Evolutionary conservation across 2,888 invertebrate genomes (phyloP), one percentile per base, ranked within the genome.

Genomic region (Chloroclystis v-ata): DNA sequence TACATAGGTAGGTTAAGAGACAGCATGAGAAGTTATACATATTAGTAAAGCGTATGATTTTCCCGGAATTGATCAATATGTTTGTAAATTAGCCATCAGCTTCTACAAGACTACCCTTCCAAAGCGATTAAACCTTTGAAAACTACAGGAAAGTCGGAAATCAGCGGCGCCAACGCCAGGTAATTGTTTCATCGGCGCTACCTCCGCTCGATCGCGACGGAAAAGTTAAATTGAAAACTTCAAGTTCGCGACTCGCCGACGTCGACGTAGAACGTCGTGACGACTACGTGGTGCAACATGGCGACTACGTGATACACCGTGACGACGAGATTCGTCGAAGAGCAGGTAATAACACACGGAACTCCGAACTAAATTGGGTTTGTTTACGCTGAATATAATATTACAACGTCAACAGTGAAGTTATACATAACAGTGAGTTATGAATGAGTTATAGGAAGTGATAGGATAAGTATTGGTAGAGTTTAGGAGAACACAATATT

Each of bases 181-280:
- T 46, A 43, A 52, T 43, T 43, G 42, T 49, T 49, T 47, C 11
- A 33, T 24, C 20, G 32, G 44, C 13, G 40, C 46, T 30, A 35
- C 29, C 28, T 37, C 43, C 40, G 11, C 30, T 24, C 44, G 48
- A 43, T 32, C 43, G 30, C 49, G 43, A 54, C 56, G 28, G 47
- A 43, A 41, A 58, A 58, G 43, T 59, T 59, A 59, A 49, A 59
- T 59, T 59, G 58, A 56, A 58, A 52, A 56, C 52, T 45, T 35
- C 32, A 53, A 54, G 51, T 51, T 53, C 37, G 38, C 43, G 48
- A 55, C 30, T 51, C 48, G 42, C 32, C 42, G 49, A 52, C 52
- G 52, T 49, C 40, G 37, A 12, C 43, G 44, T 52, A 41, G n/a
- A n/a, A n/a, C n/a, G n/a, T n/a, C n/a, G 20, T 20, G 20, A 20